phyloP scores from a whole-genome alignment of 1,140 invertebrate species.

The Andrena cerasifolii region DNA sequence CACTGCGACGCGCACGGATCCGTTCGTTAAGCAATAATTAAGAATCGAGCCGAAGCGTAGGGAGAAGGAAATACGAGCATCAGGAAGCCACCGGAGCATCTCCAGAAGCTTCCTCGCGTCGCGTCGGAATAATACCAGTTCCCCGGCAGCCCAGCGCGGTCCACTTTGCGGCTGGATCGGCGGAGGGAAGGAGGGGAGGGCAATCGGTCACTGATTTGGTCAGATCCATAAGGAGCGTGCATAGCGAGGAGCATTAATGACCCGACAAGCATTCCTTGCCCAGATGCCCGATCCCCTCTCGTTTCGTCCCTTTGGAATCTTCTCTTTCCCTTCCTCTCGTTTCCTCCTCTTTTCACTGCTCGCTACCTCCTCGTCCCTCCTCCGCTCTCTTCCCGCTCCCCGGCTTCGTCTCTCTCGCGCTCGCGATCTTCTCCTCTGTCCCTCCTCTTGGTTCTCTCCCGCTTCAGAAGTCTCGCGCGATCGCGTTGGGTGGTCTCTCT shows the following conservation, averaged over 20 bases:
- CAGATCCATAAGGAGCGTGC: slow-evolving; percentile 78
- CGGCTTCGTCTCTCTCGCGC: slow-evolving; percentile 1
- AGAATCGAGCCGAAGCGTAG: slow-evolving; percentile 19
- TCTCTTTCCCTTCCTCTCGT: slow-evolving; percentile 29
- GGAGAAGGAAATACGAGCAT: slow-evolving; percentile 4
- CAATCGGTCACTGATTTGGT: slow-evolving; percentile 80
- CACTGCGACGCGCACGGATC: neutral
- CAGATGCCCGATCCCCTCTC: slow-evolving; percentile 64
- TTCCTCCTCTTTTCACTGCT: slow-evolving; percentile 15
- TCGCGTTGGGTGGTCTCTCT: slow-evolving; percentile 82
- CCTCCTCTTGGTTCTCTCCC: slow-evolving; percentile 59
- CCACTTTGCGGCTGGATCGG: slow-evolving; percentile 50
- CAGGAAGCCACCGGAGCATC: too few species aligned
- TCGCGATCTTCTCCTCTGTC: slow-evolving; percentile 31
- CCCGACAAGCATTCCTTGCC: slow-evolving; percentile 77
- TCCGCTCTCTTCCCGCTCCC: slow-evolving; percentile 24
- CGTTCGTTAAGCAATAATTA: slow-evolving; percentile 25
- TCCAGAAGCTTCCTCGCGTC: slow-evolving; percentile 46
- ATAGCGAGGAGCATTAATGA: slow-evolving; percentile 79
- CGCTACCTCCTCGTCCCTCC: slow-evolving; percentile 44
- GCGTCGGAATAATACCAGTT: slow-evolving; percentile 43
- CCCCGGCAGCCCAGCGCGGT: slow-evolving; percentile 40
- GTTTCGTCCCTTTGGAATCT: slow-evolving; percentile 47
- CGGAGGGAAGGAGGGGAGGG: slow-evolving; percentile 43
- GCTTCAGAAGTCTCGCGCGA: slow-evolving; percentile 75